Evolutionary conservation across 2,113 vertebrate genomes (phyloP).

Genomic region (Gopherus evgoodei): DNA sequence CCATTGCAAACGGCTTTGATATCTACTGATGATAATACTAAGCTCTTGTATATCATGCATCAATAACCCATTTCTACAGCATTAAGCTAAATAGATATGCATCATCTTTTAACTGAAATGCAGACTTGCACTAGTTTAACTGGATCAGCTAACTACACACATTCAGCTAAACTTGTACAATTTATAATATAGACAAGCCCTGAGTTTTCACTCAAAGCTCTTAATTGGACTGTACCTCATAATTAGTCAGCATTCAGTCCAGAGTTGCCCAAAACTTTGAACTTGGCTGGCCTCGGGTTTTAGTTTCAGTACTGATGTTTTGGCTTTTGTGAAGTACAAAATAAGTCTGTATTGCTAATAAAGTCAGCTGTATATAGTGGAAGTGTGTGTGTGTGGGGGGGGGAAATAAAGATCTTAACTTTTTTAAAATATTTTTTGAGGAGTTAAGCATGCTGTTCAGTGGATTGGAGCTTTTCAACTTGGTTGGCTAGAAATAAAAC

Average conservation of each 20-base stretch:
- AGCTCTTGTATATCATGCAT: too few species aligned
- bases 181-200: neutral
- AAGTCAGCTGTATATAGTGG: neutral
- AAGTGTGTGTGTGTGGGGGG: neutral
- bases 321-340: neutral
- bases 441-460: neutral
- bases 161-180: neutral
- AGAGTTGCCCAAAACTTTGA: neutral
- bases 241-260: neutral
- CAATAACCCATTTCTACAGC: neutral
- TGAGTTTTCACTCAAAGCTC: neutral
- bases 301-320: neutral
- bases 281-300: neutral
- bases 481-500: neutral
- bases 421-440: neutral
- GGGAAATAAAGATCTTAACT: neutral
- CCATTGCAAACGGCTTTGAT: neutral
- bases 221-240: neutral
- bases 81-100: neutral
- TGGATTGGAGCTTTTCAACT: neutral
- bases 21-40: neutral
- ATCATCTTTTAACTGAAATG: neutral
- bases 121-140: neutral
- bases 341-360: neutral
- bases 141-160: neutral